A percentile compares a stretch with the other conserved stretches of the same genome.
phyloP scores from a whole-genome alignment of 2,113 vertebrate genomes.

The Lophotis ruficrista region DNA sequence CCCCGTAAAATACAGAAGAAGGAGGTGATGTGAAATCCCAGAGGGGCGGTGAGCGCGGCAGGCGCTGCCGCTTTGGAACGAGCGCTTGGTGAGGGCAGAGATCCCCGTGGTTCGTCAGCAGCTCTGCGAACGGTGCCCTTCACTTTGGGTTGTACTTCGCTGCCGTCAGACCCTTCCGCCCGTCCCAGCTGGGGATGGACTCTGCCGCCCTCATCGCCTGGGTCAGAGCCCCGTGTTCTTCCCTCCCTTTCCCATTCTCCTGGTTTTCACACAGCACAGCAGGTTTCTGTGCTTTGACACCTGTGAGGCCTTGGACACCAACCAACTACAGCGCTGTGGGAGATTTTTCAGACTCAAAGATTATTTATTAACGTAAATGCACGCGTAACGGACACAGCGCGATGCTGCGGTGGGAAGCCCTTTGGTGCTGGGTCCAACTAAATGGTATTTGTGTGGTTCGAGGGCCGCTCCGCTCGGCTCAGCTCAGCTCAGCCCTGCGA shows the following conservation, averaged over 20 bases:
- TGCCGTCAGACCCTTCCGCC: neutral
- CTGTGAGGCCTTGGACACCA: neutral
- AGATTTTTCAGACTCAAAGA: neutral
- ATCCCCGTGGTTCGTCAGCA: neutral
- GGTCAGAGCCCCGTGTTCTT: fast-evolving
- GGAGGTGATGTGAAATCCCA: neutral
- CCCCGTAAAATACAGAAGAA: fast-evolving
- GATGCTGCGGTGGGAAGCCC: neutral
- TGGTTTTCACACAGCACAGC: neutral
- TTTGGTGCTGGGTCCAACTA: neutral
- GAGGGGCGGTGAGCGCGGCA: fast-evolving
- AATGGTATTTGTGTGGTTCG: neutral
- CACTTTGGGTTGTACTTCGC: fast-evolving
- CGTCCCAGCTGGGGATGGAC: neutral
- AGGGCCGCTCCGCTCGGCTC: neutral
- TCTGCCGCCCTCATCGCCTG: fast-evolving
- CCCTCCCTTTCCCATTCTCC: fast-evolving
- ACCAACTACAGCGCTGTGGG: fast-evolving
- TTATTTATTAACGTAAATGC: neutral
- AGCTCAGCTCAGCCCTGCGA: neutral
- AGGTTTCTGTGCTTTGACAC: neutral
- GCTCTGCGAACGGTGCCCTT: fast-evolving
- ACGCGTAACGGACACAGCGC: neutral
- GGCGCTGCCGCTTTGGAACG: fast-evolving
- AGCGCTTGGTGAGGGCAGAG: neutral